Evolutionary conservation across 1,140 invertebrate genomes (phyloP).

Genomic region (Sweltsa coloradensis): DNA sequence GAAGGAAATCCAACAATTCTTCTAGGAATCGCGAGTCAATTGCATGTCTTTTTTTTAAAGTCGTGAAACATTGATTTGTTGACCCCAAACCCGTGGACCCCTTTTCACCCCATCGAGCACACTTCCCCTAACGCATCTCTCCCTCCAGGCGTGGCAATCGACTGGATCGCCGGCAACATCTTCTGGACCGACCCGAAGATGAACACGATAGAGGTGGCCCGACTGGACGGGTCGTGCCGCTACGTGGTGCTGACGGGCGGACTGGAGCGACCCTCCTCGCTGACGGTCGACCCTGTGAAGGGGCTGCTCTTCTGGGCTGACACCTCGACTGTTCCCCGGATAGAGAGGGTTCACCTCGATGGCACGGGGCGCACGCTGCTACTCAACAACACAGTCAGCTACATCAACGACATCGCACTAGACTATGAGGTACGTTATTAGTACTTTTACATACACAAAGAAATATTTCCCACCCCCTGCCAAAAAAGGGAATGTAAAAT

Average conservation of each 20-base stretch:
- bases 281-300: constrained; percentile 48
- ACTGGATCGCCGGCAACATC: constrained; percentile 38
- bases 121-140: no score
- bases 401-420: constrained; percentile 43
- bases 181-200: constrained; percentile 50
- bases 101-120: no score
- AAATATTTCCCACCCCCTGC: no score
- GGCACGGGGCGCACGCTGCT: constrained; percentile 40
- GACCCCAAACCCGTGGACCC: no score
- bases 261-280: constrained; percentile 34
- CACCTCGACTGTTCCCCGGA: constrained; percentile 31
- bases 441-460: no score
- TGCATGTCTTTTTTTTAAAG: no score
- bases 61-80: no score
- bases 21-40: no score
- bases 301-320: constrained; percentile 54
- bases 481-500: no score
- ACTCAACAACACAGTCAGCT: constrained; percentile 33
- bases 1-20: no score
- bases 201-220: constrained; percentile 41
- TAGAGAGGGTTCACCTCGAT: constrained; percentile 44
- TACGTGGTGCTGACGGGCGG: constrained; percentile 35
- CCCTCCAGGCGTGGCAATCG: constrained; percentile 29
- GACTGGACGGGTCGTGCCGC: constrained; percentile 33
- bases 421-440: constrained; percentile 36